phyloP scores from a whole-genome alignment of 2,113 vertebrate genomes.

The Heliornis fulica region DNA sequence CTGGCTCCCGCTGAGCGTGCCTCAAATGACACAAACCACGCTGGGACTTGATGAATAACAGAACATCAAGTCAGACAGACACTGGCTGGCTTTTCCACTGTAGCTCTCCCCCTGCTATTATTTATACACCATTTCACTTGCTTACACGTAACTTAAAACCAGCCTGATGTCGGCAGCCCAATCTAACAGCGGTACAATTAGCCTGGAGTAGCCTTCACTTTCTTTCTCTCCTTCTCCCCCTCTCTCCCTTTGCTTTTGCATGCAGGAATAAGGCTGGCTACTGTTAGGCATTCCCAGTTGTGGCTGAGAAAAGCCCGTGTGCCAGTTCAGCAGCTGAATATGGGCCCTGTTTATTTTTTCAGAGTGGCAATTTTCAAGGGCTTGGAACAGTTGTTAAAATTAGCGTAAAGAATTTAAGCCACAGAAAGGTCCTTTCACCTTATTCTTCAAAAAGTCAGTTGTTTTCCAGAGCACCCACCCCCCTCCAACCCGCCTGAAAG shows the following conservation, averaged over 20 bases:
- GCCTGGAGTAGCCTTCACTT: not conserved
- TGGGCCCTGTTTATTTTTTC: conserved; percentile 73
- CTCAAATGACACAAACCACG: not conserved
- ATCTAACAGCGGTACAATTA: not conserved
- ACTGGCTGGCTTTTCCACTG: conserved; percentile 37
- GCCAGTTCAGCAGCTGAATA: conserved; percentile 40
- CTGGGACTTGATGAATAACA: conserved; percentile 32
- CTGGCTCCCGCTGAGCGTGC: not conserved
- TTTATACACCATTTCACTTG: conserved; percentile 59
- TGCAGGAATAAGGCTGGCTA: conserved; percentile 1
- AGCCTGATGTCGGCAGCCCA: not conserved
- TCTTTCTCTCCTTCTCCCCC: not conserved
- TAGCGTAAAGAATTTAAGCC: conserved; percentile 61
- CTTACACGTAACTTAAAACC: conserved; percentile 69
- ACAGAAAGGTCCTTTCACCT: conserved; percentile 67
- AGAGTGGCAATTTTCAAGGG: conserved; percentile 64
- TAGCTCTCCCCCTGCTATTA: conserved; percentile 23
- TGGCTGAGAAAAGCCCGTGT: not conserved
- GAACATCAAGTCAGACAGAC: conserved; percentile 36
- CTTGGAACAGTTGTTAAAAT: conserved; percentile 70
- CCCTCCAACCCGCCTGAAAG: not conserved
- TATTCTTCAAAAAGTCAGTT: conserved; percentile 65
- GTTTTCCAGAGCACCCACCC: conserved; percentile 8
- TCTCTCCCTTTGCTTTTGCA: not conserved
- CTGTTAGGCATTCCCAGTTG: not conserved